Evolutionary conservation across 2,797 vertebrate species (phyloP).

Genomic region (Adelosebastes latens): DNA sequence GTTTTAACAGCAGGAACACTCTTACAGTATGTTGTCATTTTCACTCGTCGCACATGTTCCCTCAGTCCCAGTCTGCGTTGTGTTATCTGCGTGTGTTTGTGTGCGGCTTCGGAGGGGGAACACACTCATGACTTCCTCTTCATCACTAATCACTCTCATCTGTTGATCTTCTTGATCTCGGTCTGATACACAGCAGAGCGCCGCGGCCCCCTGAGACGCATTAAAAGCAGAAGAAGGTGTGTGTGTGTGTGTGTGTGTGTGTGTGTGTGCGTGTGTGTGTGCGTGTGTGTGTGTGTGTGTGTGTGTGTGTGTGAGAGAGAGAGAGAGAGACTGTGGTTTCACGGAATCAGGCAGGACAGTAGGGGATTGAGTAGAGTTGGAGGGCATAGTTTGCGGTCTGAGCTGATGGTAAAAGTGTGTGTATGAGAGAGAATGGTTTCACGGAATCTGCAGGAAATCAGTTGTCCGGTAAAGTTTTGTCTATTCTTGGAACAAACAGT

Average conservation of each 20-base stretch:
- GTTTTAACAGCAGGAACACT: conserved; percentile 4
- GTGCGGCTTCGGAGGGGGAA: conserved; percentile 24
- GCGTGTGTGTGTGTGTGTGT: background rate
- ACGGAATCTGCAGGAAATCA: conserved; percentile 57
- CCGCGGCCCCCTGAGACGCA: conserved; percentile 25
- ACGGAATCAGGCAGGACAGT: conserved; percentile 38
- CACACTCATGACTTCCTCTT: conserved; percentile 89
- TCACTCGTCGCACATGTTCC: conserved; percentile 1
- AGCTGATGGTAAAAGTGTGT: conserved; percentile 57
- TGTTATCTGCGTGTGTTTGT: conserved; percentile 9
- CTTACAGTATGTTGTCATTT: conserved; percentile 23
- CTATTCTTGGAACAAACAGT: conserved; percentile 43
- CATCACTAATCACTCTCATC: conserved; percentile 94
- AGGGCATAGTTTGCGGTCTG: conserved; percentile 60
- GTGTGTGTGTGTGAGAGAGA: background rate
- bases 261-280: background rate
- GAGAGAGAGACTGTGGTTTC: conserved; percentile 32
- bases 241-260: conserved; percentile 6
- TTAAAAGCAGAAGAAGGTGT: conserved; percentile 20
- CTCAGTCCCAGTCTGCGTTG: background rate
- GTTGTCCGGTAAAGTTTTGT: conserved; percentile 49
- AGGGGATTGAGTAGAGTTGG: conserved; percentile 28
- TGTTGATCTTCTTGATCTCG: conserved; percentile 82
- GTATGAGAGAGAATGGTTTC: conserved; percentile 30
- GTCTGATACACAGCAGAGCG: conserved; percentile 46